Evolutionary conservation across 2,113 vertebrate genomes (phyloP).

Genomic region (Dipodomys stephensi): DNA sequence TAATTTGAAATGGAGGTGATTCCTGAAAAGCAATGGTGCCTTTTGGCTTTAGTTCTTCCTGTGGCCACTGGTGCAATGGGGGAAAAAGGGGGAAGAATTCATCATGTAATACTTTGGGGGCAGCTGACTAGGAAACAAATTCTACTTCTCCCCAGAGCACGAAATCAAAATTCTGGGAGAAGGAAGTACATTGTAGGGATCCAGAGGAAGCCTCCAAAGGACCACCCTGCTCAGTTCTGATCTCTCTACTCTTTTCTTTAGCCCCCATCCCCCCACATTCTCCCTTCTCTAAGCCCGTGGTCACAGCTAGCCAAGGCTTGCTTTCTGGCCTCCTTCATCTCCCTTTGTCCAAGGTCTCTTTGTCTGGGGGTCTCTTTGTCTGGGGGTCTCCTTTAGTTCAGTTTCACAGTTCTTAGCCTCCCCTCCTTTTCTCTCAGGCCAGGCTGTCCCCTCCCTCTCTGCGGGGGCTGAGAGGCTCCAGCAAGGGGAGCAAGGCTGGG

Average conservation of each 20-base stretch:
- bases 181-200: neutral
- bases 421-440: slow-evolving; percentile 47
- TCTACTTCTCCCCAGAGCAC: neutral
- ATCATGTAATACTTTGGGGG: neutral
- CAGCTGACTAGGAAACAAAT: neutral
- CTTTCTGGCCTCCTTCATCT: neutral
- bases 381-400: slow-evolving; percentile 48
- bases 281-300: too few species aligned
- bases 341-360: slow-evolving; percentile 9
- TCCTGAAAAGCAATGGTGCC: neutral
- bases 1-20: neutral
- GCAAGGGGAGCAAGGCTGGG: slow-evolving; percentile 54
- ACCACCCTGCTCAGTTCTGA: neutral
- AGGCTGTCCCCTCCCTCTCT: slow-evolving; percentile 74
- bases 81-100: neutral
- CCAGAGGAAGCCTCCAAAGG: neutral
- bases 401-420: slow-evolving; percentile 48
- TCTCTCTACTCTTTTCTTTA: neutral
- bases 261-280: neutral
- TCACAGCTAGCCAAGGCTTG: accelerated
- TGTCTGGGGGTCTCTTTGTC: slow-evolving; percentile 76
- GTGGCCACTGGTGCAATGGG: neutral
- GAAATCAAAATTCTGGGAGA: slow-evolving; percentile 7
- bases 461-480: slow-evolving; percentile 64
- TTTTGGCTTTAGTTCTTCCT: neutral